phyloP scores from a whole-genome alignment of 2,113 vertebrate species.

The Tricholaema leucomelas region DNA sequence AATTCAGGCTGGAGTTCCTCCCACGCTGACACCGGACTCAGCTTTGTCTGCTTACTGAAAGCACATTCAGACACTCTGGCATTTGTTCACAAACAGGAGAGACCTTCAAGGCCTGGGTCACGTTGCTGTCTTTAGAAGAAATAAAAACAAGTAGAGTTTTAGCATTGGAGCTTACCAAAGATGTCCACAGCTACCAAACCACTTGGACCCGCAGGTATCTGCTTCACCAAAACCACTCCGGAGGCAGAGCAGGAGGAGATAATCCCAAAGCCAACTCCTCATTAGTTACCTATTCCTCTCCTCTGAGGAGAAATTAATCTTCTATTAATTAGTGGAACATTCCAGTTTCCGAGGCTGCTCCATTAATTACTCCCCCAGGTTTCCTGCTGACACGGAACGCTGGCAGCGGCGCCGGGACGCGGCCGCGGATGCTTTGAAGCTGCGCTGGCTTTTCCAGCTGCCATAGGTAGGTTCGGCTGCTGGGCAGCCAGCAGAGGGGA shows the following conservation, averaged over 20 bases:
- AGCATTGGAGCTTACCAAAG: not conserved
- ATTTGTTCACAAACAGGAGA: not conserved
- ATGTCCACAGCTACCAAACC: not conserved
- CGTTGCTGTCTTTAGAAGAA: not conserved
- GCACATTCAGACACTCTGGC: not conserved
- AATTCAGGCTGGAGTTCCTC: not conserved
- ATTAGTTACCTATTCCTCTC: not conserved
- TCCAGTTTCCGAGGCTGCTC: not conserved
- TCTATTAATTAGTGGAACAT: not conserved
- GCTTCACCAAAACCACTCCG: not conserved
- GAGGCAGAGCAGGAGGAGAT: not conserved
- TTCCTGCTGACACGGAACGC: accelerated
- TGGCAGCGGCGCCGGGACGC: not conserved
- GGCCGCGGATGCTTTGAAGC: not conserved
- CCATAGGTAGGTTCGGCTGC: not conserved
- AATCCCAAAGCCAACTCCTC: not conserved
- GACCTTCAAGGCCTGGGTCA: not conserved
- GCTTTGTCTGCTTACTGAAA: not conserved
- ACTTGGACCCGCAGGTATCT: not conserved
- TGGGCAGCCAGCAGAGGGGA: accelerated
- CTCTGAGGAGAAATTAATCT: not conserved
- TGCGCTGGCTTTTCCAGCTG: not conserved
- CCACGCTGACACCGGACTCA: not conserved
- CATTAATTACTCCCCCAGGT: not conserved
- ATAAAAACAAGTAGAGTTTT: accelerated